phyloP scores from a whole-genome alignment of 2,888 invertebrate genomes.

The Arenicola marina region DNA sequence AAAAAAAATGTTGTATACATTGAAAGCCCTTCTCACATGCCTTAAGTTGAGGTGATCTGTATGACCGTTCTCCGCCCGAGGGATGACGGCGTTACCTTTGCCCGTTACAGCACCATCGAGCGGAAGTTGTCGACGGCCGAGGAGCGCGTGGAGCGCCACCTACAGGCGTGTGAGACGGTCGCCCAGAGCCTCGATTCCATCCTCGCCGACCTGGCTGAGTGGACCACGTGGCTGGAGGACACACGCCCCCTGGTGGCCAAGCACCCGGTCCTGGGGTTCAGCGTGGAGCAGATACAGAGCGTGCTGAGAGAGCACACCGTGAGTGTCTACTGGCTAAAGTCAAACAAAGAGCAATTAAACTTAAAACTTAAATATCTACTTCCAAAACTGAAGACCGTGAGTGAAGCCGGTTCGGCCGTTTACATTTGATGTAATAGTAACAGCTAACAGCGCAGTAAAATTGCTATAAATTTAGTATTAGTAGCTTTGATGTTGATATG shows the following conservation, averaged over 20 bases:
- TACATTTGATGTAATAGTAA: too few relatives aligned
- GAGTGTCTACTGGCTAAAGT: conserved; percentile 66
- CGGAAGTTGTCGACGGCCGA: conserved; percentile 38
- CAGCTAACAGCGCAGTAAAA: too few relatives aligned
- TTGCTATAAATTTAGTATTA: too few relatives aligned
- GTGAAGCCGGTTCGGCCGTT: background rate
- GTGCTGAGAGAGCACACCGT: conserved; percentile 43
- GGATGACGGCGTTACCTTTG: too few relatives aligned
- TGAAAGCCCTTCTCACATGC: too few relatives aligned
- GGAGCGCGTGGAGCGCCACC: conserved; percentile 33
- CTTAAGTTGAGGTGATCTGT: too few relatives aligned
- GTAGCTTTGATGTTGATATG: too few relatives aligned
- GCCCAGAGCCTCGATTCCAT: conserved; percentile 42
- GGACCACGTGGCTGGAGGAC: conserved; percentile 46
- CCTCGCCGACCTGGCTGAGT: conserved; percentile 43
- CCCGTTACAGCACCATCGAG: conserved; percentile 33
- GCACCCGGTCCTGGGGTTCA: conserved; percentile 35
- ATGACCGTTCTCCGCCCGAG: too few relatives aligned
- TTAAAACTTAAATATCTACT: background rate
- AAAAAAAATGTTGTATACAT: background rate
- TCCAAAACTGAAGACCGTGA: background rate
- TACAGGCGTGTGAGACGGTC: conserved; percentile 36
- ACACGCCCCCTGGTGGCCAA: conserved; percentile 35
- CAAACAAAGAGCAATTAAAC: background rate
- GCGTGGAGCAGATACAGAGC: conserved; percentile 36